phyloP scores from a whole-genome alignment of 2,797 vertebrate species.

The Uromys caudimaculatus region DNA sequence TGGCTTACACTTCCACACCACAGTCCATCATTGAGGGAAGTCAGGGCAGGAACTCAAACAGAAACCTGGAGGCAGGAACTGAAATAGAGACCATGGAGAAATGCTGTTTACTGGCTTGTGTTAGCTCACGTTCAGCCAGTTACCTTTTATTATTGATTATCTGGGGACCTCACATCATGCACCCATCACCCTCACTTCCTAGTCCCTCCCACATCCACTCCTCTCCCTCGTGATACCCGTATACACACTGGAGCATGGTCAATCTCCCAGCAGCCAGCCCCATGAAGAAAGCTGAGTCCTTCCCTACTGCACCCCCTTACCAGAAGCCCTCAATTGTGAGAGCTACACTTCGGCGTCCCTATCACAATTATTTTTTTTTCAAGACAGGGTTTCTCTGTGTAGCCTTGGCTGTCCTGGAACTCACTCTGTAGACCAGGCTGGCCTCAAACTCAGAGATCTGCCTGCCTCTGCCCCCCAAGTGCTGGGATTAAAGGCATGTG shows the following conservation, averaged over 20 bases:
- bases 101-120: background rate
- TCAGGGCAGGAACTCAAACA: background rate
- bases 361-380: too few relatives aligned
- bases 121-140: background rate
- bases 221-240: background rate
- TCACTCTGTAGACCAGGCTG: too few relatives aligned
- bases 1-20: background rate
- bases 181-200: background rate
- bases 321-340: background rate
- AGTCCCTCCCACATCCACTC: background rate
- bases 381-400: too few relatives aligned
- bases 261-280: background rate
- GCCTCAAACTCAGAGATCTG: too few relatives aligned
- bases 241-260: background rate
- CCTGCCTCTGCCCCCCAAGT: too few relatives aligned
- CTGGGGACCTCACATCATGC: background rate
- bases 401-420: too few relatives aligned
- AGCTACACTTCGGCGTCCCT: background rate
- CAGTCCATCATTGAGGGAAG: background rate
- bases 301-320: background rate
- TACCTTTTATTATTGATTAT: background rate
- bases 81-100: background rate
- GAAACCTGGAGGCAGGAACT: background rate
- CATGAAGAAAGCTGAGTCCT: background rate
- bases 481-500: too few relatives aligned